A percentile compares a stretch with the other conserved stretches of the same genome.
Conservation (phyloP, 2,888 invertebrate genomes). For the Alcis repandata region DNA sequence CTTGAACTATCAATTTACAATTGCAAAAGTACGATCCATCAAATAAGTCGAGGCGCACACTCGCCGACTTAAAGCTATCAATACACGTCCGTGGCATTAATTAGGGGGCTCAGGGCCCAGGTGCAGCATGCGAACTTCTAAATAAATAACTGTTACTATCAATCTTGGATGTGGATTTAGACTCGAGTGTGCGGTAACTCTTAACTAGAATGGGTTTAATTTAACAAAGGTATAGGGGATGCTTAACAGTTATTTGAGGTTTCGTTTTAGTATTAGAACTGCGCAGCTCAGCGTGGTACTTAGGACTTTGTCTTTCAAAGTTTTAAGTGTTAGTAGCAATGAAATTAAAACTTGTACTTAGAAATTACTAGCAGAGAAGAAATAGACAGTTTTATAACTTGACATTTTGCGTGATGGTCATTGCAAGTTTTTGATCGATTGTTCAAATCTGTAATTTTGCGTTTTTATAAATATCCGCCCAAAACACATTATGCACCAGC, state of each 20-base stretch:
- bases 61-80: constrained; percentile 46
- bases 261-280: background rate
- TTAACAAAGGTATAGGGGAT: background rate
- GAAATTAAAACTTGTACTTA: too few relatives aligned
- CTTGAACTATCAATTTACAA: constrained; percentile 31
- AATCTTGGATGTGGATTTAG: constrained; percentile 32
- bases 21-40: constrained; percentile 33
- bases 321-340: too few relatives aligned
- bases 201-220: constrained; percentile 11
- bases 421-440: too few relatives aligned
- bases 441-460: too few relatives aligned
- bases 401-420: too few relatives aligned
- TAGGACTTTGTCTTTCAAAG: background rate
- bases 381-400: too few relatives aligned
- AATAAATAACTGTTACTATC: constrained; percentile 41
- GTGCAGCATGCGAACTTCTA: constrained; percentile 47
- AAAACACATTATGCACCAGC: too few relatives aligned
- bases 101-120: constrained; percentile 49
- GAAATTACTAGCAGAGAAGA: too few relatives aligned
- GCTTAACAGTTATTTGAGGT: background rate
- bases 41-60: constrained; percentile 24
- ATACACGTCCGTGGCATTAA: constrained; percentile 54
- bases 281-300: background rate
- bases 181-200: constrained; percentile 26
- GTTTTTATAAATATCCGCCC: too few relatives aligned